Evolutionary conservation across 2,888 invertebrate species (phyloP).

Genomic region (Esperia sulphurella): DNA sequence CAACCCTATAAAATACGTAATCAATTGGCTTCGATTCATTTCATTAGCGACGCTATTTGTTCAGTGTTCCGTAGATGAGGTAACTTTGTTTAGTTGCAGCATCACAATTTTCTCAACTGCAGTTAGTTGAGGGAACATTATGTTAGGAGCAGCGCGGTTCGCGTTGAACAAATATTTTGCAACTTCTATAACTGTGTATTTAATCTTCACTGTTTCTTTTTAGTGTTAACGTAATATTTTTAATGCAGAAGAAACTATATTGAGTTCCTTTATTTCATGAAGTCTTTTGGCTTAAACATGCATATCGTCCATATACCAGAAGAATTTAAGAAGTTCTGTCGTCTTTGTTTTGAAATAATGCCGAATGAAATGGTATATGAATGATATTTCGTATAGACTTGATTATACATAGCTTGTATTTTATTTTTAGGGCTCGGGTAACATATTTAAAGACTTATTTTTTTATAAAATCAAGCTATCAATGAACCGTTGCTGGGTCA

Average conservation of each 20-base stretch:
- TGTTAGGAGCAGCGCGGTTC: conserved; percentile 3
- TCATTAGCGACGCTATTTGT: conserved; percentile 27
- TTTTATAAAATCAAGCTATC: no score
- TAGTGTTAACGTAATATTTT: no score
- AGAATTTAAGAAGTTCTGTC: no score
- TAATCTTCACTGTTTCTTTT: conserved; percentile 22
- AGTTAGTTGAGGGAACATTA: conserved; percentile 28
- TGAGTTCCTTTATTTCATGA: background rate
- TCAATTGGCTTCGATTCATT: conserved; percentile 27
- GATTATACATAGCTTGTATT: no score
- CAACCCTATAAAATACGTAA: conserved; percentile 4
- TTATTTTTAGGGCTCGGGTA: no score
- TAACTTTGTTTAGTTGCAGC: conserved; percentile 40
- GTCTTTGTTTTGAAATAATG: no score
- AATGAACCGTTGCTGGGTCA: no score
- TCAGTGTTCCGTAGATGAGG: conserved; percentile 46
- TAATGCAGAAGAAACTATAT: background rate
- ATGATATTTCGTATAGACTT: no score
- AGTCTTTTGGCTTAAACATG: background rate
- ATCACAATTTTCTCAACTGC: conserved; percentile 37
- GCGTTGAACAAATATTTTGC: conserved; percentile 31
- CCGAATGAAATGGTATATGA: no score
- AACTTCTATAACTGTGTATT: conserved; percentile 33
- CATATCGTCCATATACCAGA: no score
- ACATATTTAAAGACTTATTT: no score